A percentile compares a stretch with the other conserved stretches of the same genome.
Conservation (phyloP, 2,113 vertebrate species). For the Prunella himalayana region DNA sequence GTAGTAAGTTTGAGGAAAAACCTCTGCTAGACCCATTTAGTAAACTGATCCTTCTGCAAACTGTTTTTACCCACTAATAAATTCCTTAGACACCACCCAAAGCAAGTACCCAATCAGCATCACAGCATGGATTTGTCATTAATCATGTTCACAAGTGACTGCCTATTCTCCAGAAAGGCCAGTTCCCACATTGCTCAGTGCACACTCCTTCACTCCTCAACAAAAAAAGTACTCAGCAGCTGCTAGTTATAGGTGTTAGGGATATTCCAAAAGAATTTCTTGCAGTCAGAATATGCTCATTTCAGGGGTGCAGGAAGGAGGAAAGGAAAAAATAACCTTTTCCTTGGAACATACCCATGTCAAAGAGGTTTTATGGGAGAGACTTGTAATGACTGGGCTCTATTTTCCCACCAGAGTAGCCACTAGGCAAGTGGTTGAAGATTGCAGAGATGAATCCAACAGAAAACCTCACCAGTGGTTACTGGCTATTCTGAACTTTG, state of each 20-base stretch:
- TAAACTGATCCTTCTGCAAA: conserved; percentile 25
- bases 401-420: not conserved
- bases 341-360: not conserved
- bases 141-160: not conserved
- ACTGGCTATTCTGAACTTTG: not conserved
- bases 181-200: not conserved
- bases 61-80: not conserved
- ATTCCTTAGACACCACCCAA: conserved; percentile 7
- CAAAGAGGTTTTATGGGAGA: not conserved
- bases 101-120: not conserved
- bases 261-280: not conserved
- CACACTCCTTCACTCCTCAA: not conserved
- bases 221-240: not conserved
- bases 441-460: not conserved
- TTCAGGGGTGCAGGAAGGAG: not conserved
- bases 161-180: not conserved
- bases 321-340: not conserved
- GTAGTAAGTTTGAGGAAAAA: not conserved
- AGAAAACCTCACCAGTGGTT: not conserved
- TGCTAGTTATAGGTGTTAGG: not conserved
- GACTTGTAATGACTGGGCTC: not conserved
- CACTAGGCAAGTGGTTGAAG: not conserved
- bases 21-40: conserved; percentile 11
- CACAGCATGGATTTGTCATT: conserved; percentile 6
- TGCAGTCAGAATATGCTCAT: not conserved